phyloP scores from a whole-genome alignment of 1,140 invertebrate species.

The Aphidius ervi region DNA sequence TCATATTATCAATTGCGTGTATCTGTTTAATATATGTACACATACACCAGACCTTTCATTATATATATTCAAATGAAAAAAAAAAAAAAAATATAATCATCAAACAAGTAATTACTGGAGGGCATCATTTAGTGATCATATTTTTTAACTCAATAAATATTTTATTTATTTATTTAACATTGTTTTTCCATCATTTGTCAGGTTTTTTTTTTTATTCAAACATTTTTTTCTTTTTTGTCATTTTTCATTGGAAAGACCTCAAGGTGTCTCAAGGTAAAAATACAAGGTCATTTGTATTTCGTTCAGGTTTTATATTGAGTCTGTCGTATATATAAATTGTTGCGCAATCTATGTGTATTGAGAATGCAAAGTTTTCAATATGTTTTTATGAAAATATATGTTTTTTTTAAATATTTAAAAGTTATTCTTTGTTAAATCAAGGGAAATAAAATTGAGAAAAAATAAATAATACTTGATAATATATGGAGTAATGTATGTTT shows the following conservation, averaged over 20 bases:
- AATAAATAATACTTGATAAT: no score
- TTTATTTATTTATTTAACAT: not conserved
- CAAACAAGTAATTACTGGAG: not conserved
- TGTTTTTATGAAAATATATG: no score
- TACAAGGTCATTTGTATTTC: conserved; percentile 11
- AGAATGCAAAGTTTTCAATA: no score
- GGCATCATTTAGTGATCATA: not conserved
- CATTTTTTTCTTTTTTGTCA: not conserved
- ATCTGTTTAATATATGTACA: not conserved
- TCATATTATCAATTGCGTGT: conserved; percentile 12
- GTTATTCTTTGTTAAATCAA: not conserved
- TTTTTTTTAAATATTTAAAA: no score
- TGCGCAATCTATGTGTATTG: not conserved
- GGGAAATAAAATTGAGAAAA: not conserved
- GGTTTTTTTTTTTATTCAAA: not conserved
- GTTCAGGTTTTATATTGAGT: conserved; percentile 8
- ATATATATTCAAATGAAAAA: no score
- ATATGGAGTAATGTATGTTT: not conserved
- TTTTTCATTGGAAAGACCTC: not conserved
- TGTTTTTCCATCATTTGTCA: not conserved
- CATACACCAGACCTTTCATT: no score
- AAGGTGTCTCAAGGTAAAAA: conserved; percentile 1
- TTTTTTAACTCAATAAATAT: conserved; percentile 4
- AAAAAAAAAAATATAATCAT: not conserved
- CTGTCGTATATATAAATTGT: conserved; percentile 2